These are phyloP conservation scores for Ephydatia muelleri DNA, from an alignment of 37 sponge, comb jelly and placozoan species.

Conservation along the genomic window DNA sequence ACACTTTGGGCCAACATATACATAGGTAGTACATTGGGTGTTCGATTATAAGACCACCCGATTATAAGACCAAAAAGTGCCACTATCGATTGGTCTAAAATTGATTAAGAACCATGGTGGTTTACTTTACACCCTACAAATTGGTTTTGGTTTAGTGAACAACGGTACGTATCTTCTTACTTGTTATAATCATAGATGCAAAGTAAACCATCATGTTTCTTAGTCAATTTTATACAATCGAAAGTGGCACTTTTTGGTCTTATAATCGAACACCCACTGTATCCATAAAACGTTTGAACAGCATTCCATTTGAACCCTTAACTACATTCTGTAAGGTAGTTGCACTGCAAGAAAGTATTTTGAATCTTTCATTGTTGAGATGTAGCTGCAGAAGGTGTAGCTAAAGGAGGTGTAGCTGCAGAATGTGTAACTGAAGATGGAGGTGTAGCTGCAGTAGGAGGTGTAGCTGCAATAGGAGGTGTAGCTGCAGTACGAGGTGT, in stretches of 20 bases:
- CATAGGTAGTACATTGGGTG: background rate
- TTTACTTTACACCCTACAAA: background rate
- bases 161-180: background rate
- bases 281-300: too few species aligned
- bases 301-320: too few species aligned
- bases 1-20: background rate
- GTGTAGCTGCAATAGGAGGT: too few species aligned
- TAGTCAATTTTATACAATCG: background rate
- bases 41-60: background rate
- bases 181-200: background rate
- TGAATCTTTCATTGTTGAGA: too few species aligned
- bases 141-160: background rate
- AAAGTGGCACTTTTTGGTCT: background rate
- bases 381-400: too few species aligned
- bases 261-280: background rate
- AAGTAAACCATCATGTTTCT: background rate
- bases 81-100: background rate
- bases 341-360: too few species aligned
- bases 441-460: too few species aligned
- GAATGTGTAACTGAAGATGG: too few species aligned
- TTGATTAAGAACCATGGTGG: background rate
- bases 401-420: too few species aligned
- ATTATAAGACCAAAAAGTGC: too few species aligned
- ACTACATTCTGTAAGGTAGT: too few species aligned
- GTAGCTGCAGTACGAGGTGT: too few species aligned